These are phyloP conservation scores for Drosophila barbarae DNA, from an alignment of 2,888 invertebrate species.

Conservation along the genomic window DNA sequence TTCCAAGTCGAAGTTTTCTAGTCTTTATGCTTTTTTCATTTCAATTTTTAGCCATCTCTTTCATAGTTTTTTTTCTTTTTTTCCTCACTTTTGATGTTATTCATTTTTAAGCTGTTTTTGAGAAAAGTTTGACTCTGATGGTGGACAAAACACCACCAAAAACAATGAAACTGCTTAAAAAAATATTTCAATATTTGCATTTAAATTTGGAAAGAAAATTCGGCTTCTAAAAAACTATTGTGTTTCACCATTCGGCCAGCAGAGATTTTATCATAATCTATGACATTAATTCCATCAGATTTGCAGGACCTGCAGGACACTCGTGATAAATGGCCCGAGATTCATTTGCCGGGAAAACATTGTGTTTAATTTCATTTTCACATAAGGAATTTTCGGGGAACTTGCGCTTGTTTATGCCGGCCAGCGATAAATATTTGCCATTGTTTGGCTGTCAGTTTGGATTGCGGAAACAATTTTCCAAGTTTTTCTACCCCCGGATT, in stretches of 20 bases:
- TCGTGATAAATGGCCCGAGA: slow-evolving; percentile 23
- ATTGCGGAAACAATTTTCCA: slow-evolving; percentile 5
- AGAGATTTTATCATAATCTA: slow-evolving; percentile 18
- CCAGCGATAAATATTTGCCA: slow-evolving; percentile 26
- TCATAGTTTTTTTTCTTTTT: not conserved
- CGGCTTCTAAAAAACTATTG: slow-evolving; percentile 2
- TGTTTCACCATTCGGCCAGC: not conserved
- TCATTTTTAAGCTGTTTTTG: slow-evolving; percentile 29
- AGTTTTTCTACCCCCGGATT: not conserved
- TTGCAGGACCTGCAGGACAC: slow-evolving; percentile 3
- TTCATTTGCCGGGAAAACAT: slow-evolving; percentile 12
- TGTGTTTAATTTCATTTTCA: slow-evolving; percentile 15
- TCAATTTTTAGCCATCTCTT: slow-evolving; percentile 11
- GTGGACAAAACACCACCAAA: slow-evolving; percentile 3
- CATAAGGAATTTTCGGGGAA: slow-evolving; percentile 13
- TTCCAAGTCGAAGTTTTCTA: slow-evolving; percentile 20
- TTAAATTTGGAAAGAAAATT: not conserved
- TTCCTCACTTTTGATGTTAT: not conserved
- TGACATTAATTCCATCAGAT: slow-evolving; percentile 8
- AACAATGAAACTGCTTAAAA: slow-evolving; percentile 11
- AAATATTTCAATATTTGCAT: not conserved
- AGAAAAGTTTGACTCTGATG: slow-evolving; percentile 1
- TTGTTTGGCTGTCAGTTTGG: slow-evolving; percentile 21
- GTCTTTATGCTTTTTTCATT: slow-evolving; percentile 27
- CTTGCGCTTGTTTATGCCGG: slow-evolving; percentile 22